Percentiles rank a stretch among this genome's conserved stretches.
Evolutionary conservation across 2,113 vertebrate genomes (phyloP).

Genomic region (Myiozetetes cayanensis): DNA sequence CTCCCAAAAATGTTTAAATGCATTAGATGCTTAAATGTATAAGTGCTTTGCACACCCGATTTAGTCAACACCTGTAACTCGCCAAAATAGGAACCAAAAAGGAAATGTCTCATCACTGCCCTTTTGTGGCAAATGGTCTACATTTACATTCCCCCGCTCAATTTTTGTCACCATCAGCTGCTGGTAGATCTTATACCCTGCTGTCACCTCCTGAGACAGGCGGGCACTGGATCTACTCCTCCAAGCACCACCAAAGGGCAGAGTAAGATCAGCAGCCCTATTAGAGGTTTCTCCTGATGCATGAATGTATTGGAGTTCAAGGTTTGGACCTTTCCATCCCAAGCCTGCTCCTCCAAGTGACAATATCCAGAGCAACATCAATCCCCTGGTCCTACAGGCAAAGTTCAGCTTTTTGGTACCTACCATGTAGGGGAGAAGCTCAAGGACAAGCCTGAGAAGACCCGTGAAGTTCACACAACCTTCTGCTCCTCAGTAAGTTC

Average conservation of each 20-base stretch:
- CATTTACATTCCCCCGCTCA: accelerated
- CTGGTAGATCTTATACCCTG: background rate
- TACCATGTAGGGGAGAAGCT: too few species aligned
- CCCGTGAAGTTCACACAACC: background rate
- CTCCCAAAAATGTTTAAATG: background rate
- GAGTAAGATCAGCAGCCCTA: accelerated
- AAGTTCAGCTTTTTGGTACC: too few species aligned
- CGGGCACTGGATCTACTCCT: background rate
- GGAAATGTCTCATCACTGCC: accelerated
- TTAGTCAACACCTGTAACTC: background rate
- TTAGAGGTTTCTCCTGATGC: background rate
- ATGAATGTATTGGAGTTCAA: background rate
- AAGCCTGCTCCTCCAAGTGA: background rate
- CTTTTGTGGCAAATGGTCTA: background rate
- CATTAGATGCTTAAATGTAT: background rate
- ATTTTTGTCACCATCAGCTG: background rate
- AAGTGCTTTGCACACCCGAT: background rate
- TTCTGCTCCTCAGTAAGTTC: background rate
- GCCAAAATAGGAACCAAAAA: background rate
- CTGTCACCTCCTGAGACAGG: background rate
- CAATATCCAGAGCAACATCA: too few species aligned
- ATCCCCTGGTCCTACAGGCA: too few species aligned
- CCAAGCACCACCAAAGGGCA: background rate
- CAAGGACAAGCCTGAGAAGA: too few species aligned
- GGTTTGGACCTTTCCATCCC: background rate